Percentiles rank a stretch among this genome's conserved stretches.
Conservation (phyloP, 1,140 invertebrate genomes). For the Druon quercuslanigerum region DNA sequence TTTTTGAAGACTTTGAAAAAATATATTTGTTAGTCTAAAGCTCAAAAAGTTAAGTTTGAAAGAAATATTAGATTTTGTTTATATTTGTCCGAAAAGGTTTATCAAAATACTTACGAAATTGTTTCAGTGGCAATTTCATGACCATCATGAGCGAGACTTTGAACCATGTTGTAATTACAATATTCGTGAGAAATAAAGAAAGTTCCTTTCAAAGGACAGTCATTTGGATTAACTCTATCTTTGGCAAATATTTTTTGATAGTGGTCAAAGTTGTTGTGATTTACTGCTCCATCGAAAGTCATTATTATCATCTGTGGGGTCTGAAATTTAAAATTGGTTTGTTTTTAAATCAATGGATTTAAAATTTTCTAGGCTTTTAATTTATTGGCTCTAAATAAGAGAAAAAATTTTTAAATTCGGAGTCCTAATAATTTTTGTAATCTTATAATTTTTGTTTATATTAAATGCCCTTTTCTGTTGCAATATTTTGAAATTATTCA, state of each 20-base stretch:
- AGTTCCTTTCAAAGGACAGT: constrained; percentile 92
- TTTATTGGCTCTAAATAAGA: no score
- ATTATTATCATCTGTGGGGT: constrained; percentile 95
- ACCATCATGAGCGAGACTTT: constrained; percentile 89
- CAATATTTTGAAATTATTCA: no score
- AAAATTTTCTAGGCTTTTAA: no score
- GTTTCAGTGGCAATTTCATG: constrained; percentile 95
- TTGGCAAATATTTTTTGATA: constrained; percentile 90
- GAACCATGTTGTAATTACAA: constrained; percentile 95
- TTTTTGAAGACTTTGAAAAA: constrained; percentile 78
- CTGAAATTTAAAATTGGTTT: constrained; percentile 74
- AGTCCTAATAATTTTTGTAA: no score
- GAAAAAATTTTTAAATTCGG: no score
- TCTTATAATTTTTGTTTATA: no score
- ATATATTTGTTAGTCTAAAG: no score
- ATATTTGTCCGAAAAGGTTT: not conserved
- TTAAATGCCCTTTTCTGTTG: no score
- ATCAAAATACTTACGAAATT: constrained; percentile 81
- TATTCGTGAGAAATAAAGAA: constrained; percentile 97
- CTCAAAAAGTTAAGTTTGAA: no score
- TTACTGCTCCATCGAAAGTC: constrained; percentile 95
- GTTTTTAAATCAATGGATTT: not conserved
- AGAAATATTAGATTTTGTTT: constrained; percentile 33
- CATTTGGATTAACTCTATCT: constrained; percentile 90
- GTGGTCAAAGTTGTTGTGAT: constrained; percentile 92